These are phyloP conservation scores for Itoplectis maculator DNA, from an alignment of 2,888 invertebrate genomes.

Conservation along the genomic window DNA sequence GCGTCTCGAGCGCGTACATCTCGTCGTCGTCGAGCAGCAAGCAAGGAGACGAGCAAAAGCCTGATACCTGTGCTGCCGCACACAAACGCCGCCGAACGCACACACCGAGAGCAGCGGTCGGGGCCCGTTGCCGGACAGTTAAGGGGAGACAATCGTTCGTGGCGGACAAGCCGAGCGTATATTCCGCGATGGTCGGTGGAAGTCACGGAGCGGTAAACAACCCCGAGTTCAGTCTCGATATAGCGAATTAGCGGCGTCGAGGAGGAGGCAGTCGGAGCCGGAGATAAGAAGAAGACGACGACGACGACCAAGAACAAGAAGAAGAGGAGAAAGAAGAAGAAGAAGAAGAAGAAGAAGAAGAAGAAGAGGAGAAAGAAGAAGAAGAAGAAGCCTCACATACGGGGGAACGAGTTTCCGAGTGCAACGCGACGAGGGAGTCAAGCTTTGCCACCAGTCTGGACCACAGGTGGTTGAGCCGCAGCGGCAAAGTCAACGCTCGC, in stretches of 20 bases:
- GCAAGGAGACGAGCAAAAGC: too few species aligned
- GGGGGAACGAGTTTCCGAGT: slow-evolving; percentile 64
- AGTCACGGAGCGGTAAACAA: slow-evolving; percentile 34
- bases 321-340: slow-evolving; percentile 59
- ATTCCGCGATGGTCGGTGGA: slow-evolving; percentile 35
- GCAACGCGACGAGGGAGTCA: slow-evolving; percentile 61
- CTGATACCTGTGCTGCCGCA: too few species aligned
- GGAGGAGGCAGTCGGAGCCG: slow-evolving; percentile 32
- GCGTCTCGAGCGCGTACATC: slow-evolving; percentile 37
- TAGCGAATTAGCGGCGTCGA: slow-evolving; percentile 30
- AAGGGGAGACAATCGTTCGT: slow-evolving; percentile 26
- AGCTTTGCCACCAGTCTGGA: slow-evolving; percentile 69
- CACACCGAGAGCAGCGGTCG: too few species aligned
- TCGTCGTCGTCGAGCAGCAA: neutral
- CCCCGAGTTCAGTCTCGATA: slow-evolving; percentile 28
- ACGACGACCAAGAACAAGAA: slow-evolving; percentile 58
- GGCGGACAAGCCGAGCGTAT: slow-evolving; percentile 32
- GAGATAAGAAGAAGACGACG: slow-evolving; percentile 31
- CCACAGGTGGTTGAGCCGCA: slow-evolving; percentile 75
- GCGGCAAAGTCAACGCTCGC: slow-evolving; percentile 69
- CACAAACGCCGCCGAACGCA: too few species aligned
- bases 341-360: slow-evolving; percentile 45
- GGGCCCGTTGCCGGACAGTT: too few species aligned
- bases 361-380: slow-evolving; percentile 49
- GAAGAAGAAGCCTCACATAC: slow-evolving; percentile 56